Percentiles rank a stretch among this genome's conserved stretches.
Evolutionary conservation across 1,140 invertebrate genomes (phyloP).

Genomic region (Xylocopa sonorina): DNA sequence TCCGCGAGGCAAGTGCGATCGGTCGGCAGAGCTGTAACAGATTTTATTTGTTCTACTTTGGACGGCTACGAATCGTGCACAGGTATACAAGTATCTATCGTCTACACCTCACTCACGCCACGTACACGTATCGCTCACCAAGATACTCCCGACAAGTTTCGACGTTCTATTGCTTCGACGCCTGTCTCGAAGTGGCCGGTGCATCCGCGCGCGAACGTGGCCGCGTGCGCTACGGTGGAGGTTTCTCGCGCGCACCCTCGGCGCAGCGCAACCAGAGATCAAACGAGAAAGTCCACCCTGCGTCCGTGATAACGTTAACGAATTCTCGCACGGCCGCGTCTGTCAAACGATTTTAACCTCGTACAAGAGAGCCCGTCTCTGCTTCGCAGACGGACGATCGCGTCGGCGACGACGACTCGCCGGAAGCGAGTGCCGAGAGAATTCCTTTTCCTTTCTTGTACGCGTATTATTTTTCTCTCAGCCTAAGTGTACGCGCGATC

Average conservation of each 20-base stretch:
- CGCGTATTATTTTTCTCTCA: not conserved
- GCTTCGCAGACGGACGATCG: not conserved
- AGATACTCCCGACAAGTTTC: constrained; percentile 38
- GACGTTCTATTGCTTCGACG: constrained; percentile 41
- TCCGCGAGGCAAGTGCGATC: constrained; percentile 40
- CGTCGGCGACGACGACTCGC: not conserved
- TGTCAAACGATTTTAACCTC: not conserved
- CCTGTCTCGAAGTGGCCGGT: constrained; percentile 19
- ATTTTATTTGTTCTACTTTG: constrained; percentile 70
- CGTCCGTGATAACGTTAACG: not conserved
- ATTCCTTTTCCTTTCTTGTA: not conserved
- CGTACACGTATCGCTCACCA: constrained; percentile 54
- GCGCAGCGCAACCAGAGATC: too few species aligned
- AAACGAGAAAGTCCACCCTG: not conserved
- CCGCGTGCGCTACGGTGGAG: not conserved
- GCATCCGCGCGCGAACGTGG: not conserved
- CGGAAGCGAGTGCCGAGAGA: not conserved
- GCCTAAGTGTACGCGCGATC: not conserved
- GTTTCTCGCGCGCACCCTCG: not conserved
- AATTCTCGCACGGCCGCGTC: constrained; percentile 5
- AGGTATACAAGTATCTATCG: constrained; percentile 63
- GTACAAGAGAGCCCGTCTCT: too few species aligned
- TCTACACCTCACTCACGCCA: constrained; percentile 59
- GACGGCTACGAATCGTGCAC: constrained; percentile 69
- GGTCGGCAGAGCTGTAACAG: constrained; percentile 64